Percentiles rank a stretch among this genome's conserved stretches.
Conservation (phyloP, 2,888 invertebrate species). For the Cistogaster globosa region DNA sequence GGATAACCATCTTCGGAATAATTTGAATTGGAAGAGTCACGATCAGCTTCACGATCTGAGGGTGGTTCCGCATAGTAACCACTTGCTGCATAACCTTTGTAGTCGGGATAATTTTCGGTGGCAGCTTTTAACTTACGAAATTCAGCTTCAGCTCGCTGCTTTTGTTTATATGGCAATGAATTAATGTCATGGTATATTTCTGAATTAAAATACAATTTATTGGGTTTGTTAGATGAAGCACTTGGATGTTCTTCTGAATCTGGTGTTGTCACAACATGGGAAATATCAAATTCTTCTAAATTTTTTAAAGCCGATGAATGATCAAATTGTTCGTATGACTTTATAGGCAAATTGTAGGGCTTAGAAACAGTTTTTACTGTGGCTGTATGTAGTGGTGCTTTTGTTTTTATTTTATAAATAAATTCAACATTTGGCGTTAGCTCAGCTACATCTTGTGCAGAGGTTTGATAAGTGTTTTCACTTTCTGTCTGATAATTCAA, state of each 20-base stretch:
- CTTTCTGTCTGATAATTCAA: slow-evolving; percentile 76
- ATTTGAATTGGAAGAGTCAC: slow-evolving; percentile 46
- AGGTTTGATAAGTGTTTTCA: slow-evolving; percentile 77
- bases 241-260: slow-evolving; percentile 74
- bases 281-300: slow-evolving; percentile 80
- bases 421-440: slow-evolving; percentile 81
- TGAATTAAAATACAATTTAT: slow-evolving; percentile 81
- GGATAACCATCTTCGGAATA: slow-evolving; percentile 79
- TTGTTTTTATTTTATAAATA: slow-evolving; percentile 81
- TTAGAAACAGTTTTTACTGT: slow-evolving; percentile 80
- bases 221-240: slow-evolving; percentile 74
- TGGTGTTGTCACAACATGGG: slow-evolving; percentile 78
- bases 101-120: slow-evolving; percentile 75
- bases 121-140: slow-evolving; percentile 73
- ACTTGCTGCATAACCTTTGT: slow-evolving; percentile 77
- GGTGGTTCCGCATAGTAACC: slow-evolving; percentile 80
- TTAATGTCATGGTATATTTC: slow-evolving; percentile 83
- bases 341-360: slow-evolving; percentile 78
- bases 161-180: slow-evolving; percentile 80
- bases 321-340: slow-evolving; percentile 79
- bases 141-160: slow-evolving; percentile 72
- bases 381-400: slow-evolving; percentile 80
- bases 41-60: slow-evolving; percentile 68
- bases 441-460: slow-evolving; percentile 76
- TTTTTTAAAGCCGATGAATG: slow-evolving; percentile 81